A percentile compares a stretch with the other conserved stretches of the same genome.
phyloP scores from a whole-genome alignment of 92 coral and sea anemone species.

The Epizoanthus scotinus region DNA sequence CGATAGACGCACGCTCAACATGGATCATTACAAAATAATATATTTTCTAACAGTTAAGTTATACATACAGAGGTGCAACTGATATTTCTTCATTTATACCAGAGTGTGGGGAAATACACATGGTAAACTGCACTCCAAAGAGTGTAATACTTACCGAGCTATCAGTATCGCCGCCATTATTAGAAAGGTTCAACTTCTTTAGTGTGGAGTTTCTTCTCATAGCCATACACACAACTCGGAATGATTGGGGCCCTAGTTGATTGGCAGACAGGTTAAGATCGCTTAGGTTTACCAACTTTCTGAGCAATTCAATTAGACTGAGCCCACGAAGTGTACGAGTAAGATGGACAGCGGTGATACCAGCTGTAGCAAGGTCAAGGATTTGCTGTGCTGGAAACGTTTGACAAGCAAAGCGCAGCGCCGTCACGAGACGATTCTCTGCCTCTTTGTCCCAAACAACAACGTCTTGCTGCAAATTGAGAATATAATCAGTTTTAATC shows the following conservation, averaged over 20 bases:
- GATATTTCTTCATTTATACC: too few relatives aligned
- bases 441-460: slow-evolving; percentile 25
- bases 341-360: slow-evolving; percentile 51
- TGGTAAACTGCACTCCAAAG: not conserved
- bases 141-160: slow-evolving; percentile 60
- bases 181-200: slow-evolving; percentile 58
- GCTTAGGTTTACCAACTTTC: slow-evolving; percentile 39
- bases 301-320: slow-evolving; percentile 31
- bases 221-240: slow-evolving; percentile 65
- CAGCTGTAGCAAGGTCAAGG: slow-evolving; percentile 44
- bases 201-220: slow-evolving; percentile 51
- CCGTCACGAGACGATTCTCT: slow-evolving; percentile 44
- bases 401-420: slow-evolving; percentile 61
- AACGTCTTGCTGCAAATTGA: not conserved
- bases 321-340: slow-evolving; percentile 48
- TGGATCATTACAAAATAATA: too few relatives aligned
- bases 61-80: too few relatives aligned
- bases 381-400: slow-evolving; percentile 61
- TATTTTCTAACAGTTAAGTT: too few relatives aligned
- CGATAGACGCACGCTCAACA: too few relatives aligned
- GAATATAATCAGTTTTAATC: too few relatives aligned
- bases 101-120: too few relatives aligned
- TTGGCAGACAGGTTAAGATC: slow-evolving; percentile 66
- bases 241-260: slow-evolving; percentile 69
- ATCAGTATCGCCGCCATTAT: slow-evolving; percentile 67